A percentile compares a stretch with the other conserved stretches of the same genome.
Evolutionary conservation across 2,113 vertebrate genomes (phyloP).

Genomic region (Ictalurus punctatus): DNA sequence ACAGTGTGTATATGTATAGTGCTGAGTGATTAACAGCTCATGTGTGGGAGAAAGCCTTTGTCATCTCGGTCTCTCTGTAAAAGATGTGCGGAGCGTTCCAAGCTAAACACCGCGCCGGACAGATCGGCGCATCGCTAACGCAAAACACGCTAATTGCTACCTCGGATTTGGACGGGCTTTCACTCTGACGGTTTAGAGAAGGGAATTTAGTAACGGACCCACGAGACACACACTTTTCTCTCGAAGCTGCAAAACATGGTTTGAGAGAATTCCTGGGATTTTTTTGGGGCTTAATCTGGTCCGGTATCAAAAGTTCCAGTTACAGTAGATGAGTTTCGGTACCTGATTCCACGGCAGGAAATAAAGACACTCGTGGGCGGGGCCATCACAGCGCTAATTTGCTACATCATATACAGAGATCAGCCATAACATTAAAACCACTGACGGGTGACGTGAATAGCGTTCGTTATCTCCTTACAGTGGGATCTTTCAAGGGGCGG

Average conservation of each 20-base stretch:
- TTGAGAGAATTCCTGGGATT: not conserved
- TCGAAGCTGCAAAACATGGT: not conserved
- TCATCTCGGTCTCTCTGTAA: not conserved
- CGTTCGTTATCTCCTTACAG: too few species aligned
- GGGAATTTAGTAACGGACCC: not conserved
- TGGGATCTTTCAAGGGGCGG: too few species aligned
- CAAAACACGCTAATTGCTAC: slow-evolving; percentile 61
- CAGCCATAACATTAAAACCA: too few species aligned
- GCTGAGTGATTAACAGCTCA: not conserved
- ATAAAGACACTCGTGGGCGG: not conserved
- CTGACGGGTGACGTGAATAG: too few species aligned
- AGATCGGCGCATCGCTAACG: slow-evolving; percentile 71
- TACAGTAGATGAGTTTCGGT: not conserved
- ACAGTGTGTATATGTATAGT: not conserved
- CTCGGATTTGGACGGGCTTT: not conserved
- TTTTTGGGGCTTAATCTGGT: not conserved
- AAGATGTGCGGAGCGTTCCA: not conserved
- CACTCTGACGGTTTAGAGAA: not conserved
- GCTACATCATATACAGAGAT: not conserved
- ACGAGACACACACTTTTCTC: not conserved
- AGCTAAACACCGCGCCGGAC: slow-evolving; percentile 46
- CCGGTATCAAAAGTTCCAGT: not conserved
- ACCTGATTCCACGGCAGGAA: not conserved
- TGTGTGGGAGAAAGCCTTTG: not conserved
- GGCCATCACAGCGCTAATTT: not conserved